phyloP scores from a whole-genome alignment of 2,888 invertebrate genomes.

The Drosophila anceps region DNA sequence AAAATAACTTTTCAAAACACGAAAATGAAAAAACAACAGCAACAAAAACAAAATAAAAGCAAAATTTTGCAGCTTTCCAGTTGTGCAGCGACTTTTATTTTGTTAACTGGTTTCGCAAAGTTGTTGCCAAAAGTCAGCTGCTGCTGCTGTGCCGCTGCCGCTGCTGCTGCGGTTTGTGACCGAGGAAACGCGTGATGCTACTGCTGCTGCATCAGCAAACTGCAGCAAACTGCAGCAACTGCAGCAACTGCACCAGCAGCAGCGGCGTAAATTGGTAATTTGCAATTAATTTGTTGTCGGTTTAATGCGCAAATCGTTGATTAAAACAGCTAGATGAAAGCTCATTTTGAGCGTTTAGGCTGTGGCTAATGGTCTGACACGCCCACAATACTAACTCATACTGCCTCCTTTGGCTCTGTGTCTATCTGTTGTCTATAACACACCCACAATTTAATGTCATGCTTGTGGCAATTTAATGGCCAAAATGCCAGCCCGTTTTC shows the following conservation, averaged over 20 bases:
- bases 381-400: constrained; percentile 17
- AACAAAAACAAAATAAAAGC: constrained; percentile 21
- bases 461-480: constrained; percentile 46
- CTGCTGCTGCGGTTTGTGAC: constrained; percentile 47
- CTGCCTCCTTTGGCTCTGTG: neutral
- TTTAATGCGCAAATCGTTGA: constrained; percentile 70
- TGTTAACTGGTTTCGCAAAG: constrained; percentile 53
- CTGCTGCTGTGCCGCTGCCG: constrained; percentile 31
- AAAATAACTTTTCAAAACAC: constrained; percentile 47
- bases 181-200: constrained; percentile 67
- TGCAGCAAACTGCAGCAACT: constrained; percentile 20
- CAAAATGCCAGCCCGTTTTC: constrained; percentile 53
- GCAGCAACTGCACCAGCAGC: constrained; percentile 24
- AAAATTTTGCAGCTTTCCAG: constrained; percentile 65
- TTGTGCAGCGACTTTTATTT: constrained; percentile 56
- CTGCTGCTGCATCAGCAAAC: constrained; percentile 2
- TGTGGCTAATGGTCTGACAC: constrained; percentile 43
- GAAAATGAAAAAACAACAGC: constrained; percentile 2
- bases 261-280: constrained; percentile 64
- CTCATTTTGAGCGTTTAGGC: constrained; percentile 57
- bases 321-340: constrained; percentile 61
- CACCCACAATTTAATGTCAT: constrained; percentile 55
- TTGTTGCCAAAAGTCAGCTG: constrained; percentile 61
- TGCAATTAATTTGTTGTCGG: constrained; percentile 71
- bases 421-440: constrained; percentile 23